phyloP scores from a whole-genome alignment of 2,888 invertebrate genomes.

The Therioaphis trifolii region DNA sequence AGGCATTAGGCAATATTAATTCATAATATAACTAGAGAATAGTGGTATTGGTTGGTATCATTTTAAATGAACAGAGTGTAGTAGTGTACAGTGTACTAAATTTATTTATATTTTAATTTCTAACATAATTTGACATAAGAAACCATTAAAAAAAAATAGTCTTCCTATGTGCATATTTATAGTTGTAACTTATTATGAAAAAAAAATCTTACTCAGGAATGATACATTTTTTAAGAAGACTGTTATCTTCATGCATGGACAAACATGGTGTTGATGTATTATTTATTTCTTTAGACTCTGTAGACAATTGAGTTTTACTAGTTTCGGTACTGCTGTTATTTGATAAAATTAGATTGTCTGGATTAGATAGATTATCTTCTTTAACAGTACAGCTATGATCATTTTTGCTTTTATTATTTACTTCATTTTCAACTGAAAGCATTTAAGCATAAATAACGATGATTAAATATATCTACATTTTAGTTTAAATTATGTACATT shows the following conservation, averaged over 20 bases:
- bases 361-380: conserved; percentile 21
- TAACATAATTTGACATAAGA: conserved; percentile 11
- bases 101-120: conserved; percentile 17
- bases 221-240: conserved; percentile 6
- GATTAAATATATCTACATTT: conserved; percentile 11
- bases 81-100: conserved; percentile 14
- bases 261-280: conserved; percentile 21
- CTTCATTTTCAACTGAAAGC: conserved; percentile 14
- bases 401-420: conserved; percentile 14
- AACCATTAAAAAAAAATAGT: conserved; percentile 12
- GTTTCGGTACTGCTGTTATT: conserved; percentile 15
- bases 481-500: conserved; percentile 28
- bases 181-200: conserved; percentile 21
- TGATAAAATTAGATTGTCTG: conserved; percentile 12
- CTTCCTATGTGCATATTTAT: conserved; percentile 7
- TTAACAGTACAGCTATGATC: conserved; percentile 20
- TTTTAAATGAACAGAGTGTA: conserved; percentile 13
- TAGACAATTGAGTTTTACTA: conserved; percentile 24
- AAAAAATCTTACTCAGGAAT: conserved; percentile 17
- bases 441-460: conserved; percentile 20
- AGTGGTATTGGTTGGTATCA: conserved; percentile 14
- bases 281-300: conserved; percentile 26
- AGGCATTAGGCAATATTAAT: conserved; percentile 19
- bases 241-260: conserved; percentile 8
- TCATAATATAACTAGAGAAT: conserved; percentile 19